Evolutionary conservation across 2,888 invertebrate species (phyloP), one percentile per base, ranked within the genome.

Genomic region (Herminia tarsipennalis): DNA sequence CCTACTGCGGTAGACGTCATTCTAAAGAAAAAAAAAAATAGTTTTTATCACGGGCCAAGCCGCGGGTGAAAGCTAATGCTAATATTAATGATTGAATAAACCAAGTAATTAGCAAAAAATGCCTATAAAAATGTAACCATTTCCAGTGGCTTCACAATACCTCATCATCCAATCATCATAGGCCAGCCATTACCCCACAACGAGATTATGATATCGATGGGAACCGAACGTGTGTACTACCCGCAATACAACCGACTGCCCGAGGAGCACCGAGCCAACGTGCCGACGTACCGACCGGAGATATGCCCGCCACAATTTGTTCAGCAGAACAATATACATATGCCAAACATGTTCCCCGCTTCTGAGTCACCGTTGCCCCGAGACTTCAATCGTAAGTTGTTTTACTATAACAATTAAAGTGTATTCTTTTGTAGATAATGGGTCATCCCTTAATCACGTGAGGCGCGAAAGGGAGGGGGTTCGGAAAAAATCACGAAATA

Each of bases 381-480:
- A 8, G 66, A 66, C 0, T 64, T 28, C 6, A 46, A 47, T 5
- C 43, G 63, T 62, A 20, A 66, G 63, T 52, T 4, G 9, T 10
- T n/a, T 9, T 24, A 22, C 1, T 2, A 10, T 5, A 5, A 21
- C 5, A 4, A 4, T 4, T 18, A 18, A 18, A 5, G 18, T 18
- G 18, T 3, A 5, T 18, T 18, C 18, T 21, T 5, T 8, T n/a
- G 2, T 21, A 5, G 5, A 9, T 2, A n/a, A 24, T n/a, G 2
- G n/a, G 24, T 8, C 1, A 24, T 24, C 2, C 12, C n/a, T n/a
- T n/a, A n/a, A n/a, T n/a, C n/a, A n/a, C n/a, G n/a, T n/a, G n/a
- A n/a, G n/a, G n/a, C n/a, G n/a, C n/a, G n/a, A n/a, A n/a, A n/a
- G n/a, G n/a, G n/a, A n/a, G n/a, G n/a, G n/a, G n/a, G n/a, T n/a